A percentile compares a stretch with the other conserved stretches of the same genome.
These are phyloP conservation scores for Nymphalis urticae DNA, from an alignment of 2,888 invertebrate genomes.

Conservation along the genomic window DNA sequence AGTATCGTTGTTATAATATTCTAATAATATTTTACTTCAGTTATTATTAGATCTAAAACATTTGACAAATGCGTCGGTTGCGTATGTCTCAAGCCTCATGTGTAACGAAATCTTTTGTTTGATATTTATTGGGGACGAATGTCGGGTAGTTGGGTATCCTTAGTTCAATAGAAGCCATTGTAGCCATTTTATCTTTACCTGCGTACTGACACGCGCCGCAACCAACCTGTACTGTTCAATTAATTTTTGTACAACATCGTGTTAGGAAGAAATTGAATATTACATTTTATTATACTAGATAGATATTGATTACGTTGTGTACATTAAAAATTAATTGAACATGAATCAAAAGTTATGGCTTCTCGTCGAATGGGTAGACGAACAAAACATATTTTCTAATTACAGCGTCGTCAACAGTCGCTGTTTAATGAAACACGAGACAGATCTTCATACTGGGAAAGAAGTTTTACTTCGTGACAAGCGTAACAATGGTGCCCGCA, in stretches of 20 bases:
- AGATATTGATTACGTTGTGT: background rate
- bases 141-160: constrained; percentile 28
- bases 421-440: constrained; percentile 45
- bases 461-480: constrained; percentile 49
- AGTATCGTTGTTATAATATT: too few relatives aligned
- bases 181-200: too few relatives aligned
- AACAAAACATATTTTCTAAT: constrained; percentile 51
- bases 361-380: constrained; percentile 64
- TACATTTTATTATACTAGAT: background rate
- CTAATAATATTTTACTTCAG: background rate
- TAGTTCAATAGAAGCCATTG: background rate
- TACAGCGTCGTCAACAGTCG: constrained; percentile 57
- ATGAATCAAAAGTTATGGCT: constrained; percentile 60
- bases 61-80: background rate
- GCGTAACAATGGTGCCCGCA: constrained; percentile 45
- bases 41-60: background rate
- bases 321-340: constrained; percentile 25
- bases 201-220: constrained; percentile 1
- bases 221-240: constrained; percentile 34
- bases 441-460: constrained; percentile 52
- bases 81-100: constrained; percentile 10
- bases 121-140: constrained; percentile 33
- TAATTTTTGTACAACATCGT: constrained; percentile 31
- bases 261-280: constrained; percentile 20
- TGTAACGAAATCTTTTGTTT: constrained; percentile 33